A percentile compares a stretch with the other conserved stretches of the same genome.
These are phyloP conservation scores for Echiichthys vipera DNA, from an alignment of 2,797 vertebrate genomes.

Conservation along the genomic window DNA sequence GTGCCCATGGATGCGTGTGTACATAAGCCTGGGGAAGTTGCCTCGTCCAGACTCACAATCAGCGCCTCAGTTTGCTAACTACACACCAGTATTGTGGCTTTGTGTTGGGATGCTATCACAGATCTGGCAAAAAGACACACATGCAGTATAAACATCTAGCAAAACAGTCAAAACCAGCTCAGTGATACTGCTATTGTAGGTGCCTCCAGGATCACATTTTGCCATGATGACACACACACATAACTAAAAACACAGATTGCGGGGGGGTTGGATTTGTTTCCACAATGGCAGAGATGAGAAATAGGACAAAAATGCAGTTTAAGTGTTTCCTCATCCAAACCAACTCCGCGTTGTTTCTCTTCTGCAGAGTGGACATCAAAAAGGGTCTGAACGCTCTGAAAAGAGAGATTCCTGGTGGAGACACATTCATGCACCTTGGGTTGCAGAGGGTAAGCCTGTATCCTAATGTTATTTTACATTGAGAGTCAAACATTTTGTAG, in stretches of 20 bases:
- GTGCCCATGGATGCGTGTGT: too few relatives aligned
- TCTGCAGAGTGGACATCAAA: slow-evolving; percentile 85
- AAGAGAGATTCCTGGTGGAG: slow-evolving; percentile 87
- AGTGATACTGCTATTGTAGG: too few relatives aligned
- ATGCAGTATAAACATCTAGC: too few relatives aligned
- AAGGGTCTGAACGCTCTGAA: slow-evolving; percentile 85
- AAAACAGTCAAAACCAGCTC: too few relatives aligned
- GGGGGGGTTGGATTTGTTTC: neutral
- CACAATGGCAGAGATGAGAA: neutral
- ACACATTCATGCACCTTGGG: slow-evolving; percentile 91
- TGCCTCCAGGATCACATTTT: too few relatives aligned
- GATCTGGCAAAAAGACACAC: too few relatives aligned
- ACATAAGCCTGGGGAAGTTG: too few relatives aligned
- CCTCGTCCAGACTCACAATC: too few relatives aligned
- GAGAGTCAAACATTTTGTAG: neutral
- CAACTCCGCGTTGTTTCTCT: neutral
- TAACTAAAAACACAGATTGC: neutral
- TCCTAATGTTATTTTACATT: neutral
- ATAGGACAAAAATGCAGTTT: neutral
- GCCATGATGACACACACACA: too few relatives aligned
- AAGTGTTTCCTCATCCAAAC: neutral
- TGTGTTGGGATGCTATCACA: too few relatives aligned
- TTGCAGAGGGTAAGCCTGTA: slow-evolving; percentile 83
- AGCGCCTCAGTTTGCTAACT: too few relatives aligned
- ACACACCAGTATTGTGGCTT: too few relatives aligned